Evolutionary conservation across 2,113 vertebrate genomes (phyloP).

Genomic region (Columbina picui): DNA sequence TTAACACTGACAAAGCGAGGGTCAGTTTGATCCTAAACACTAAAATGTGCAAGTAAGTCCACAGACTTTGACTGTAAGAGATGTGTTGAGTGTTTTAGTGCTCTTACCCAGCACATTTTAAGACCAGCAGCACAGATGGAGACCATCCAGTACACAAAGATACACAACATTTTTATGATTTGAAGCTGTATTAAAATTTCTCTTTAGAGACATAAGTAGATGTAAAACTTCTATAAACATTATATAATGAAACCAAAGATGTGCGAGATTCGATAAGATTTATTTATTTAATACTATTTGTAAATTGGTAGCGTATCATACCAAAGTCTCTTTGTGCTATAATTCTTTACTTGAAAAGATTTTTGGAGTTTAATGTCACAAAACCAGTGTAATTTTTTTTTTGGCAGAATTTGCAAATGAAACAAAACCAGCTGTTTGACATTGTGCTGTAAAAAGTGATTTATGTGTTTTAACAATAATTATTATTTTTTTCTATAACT

Average conservation of each 20-base stretch:
- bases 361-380: background rate
- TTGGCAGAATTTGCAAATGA: background rate
- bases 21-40: slow-evolving; percentile 18
- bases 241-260: background rate
- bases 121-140: slow-evolving; percentile 62
- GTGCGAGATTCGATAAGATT: background rate
- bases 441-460: background rate
- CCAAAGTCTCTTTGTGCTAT: background rate
- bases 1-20: slow-evolving; percentile 13
- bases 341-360: background rate
- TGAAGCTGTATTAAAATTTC: background rate
- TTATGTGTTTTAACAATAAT: background rate
- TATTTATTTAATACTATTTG: background rate
- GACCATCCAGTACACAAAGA: slow-evolving; percentile 17
- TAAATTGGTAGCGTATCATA: background rate
- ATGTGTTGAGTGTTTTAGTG: slow-evolving; percentile 65
- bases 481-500: background rate
- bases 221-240: slow-evolving; percentile 13
- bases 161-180: slow-evolving; percentile 19
- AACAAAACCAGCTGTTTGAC: background rate
- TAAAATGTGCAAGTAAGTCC: slow-evolving; percentile 8
- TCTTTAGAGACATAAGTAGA: slow-evolving; percentile 1
- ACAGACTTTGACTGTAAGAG: slow-evolving; percentile 33
- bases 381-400: background rate
- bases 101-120: slow-evolving; percentile 45